phyloP scores from a whole-genome alignment of 2,797 vertebrate genomes.

The Myotis pilosus region DNA sequence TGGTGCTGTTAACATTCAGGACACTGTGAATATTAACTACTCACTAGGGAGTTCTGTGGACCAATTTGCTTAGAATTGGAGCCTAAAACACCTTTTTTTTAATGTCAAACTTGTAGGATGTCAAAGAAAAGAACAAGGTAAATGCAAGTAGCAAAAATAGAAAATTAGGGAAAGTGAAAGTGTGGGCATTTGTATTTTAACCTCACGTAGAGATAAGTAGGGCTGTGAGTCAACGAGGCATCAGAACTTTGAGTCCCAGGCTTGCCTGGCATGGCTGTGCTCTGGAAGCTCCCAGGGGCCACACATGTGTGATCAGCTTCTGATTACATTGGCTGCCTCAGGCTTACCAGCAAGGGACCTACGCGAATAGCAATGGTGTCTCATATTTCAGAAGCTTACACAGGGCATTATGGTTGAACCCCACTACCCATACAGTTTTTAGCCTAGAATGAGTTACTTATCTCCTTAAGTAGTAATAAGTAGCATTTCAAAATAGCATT shows the following conservation, averaged over 20 bases:
- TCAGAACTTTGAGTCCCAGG: constrained; percentile 36
- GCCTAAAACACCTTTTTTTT: constrained; percentile 79
- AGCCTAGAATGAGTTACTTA: constrained; percentile 11
- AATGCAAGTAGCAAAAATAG: constrained; percentile 82
- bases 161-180: constrained; percentile 80
- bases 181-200: constrained; percentile 81
- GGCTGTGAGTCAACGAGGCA: constrained; percentile 78
- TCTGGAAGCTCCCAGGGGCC: neutral
- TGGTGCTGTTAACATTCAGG: constrained; percentile 63
- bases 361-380: neutral
- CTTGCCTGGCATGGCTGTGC: neutral
- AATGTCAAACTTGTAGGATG: constrained; percentile 80
- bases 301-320: neutral
- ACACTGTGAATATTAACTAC: constrained; percentile 67
- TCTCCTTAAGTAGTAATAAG: constrained; percentile 6
- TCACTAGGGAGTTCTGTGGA: constrained; percentile 71
- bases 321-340: neutral
- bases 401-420: neutral
- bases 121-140: constrained; percentile 78
- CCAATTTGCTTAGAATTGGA: constrained; percentile 79
- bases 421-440: neutral
- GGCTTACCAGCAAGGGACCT: neutral
- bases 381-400: neutral
- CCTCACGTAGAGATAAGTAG: constrained; percentile 79
- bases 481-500: constrained; percentile 3